Evolutionary conservation across 2,797 vertebrate species (phyloP).

Genomic region (Falco naumanni): DNA sequence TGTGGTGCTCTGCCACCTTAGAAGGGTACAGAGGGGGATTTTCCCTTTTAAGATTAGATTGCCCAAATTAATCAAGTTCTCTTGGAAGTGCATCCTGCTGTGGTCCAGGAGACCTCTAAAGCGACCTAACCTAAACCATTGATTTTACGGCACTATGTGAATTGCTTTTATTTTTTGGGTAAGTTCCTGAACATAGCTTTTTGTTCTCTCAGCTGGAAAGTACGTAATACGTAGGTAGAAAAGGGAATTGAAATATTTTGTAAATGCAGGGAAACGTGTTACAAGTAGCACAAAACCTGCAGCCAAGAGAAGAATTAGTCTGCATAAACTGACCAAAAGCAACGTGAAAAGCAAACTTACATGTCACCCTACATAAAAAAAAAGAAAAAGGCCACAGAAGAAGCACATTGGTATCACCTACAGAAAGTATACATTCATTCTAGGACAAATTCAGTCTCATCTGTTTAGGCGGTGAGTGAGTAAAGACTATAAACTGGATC

Average conservation of each 20-base stretch:
- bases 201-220: not conserved
- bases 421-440: not conserved
- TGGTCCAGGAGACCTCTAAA: too few relatives aligned
- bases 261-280: not conserved
- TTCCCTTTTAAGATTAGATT: not conserved
- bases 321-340: not conserved
- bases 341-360: not conserved
- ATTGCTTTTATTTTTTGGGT: not conserved
- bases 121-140: too few relatives aligned
- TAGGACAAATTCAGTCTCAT: not conserved
- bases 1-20: not conserved
- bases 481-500: not conserved
- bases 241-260: not conserved
- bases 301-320: not conserved
- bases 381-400: not conserved
- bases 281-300: not conserved
- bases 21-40: rapidly evolving
- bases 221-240: not conserved
- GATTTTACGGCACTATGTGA: not conserved
- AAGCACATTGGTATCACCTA: not conserved
- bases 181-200: not conserved
- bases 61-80: not conserved
- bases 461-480: not conserved
- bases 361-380: not conserved
- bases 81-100: not conserved